These are phyloP conservation scores for Anguilla anguilla DNA, from an alignment of 2,797 vertebrate species.

Conservation along the genomic window DNA sequence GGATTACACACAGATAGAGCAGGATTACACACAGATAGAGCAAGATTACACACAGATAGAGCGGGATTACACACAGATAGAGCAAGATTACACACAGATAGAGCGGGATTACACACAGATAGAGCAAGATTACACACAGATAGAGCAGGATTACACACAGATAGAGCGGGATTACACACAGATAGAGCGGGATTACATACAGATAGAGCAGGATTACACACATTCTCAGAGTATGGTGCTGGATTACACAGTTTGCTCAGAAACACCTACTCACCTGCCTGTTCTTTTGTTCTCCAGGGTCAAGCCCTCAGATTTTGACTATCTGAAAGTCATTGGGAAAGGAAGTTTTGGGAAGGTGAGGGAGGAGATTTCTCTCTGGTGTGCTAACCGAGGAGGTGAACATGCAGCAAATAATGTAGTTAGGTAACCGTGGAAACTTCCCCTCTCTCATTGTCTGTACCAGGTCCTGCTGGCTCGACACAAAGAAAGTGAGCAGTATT, in stretches of 20 bases:
- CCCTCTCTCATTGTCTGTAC: background rate
- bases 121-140: no score
- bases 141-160: no score
- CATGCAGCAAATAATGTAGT: background rate
- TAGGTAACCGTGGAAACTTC: slow-evolving; percentile 2
- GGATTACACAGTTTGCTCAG: background rate
- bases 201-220: no score
- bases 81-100: no score
- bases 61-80: no score
- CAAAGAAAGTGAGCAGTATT: slow-evolving; percentile 74
- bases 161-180: no score
- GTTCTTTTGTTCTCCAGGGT: slow-evolving; percentile 57
- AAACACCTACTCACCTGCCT: slow-evolving; percentile 10
- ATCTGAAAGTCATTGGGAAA: slow-evolving; percentile 80
- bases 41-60: no score
- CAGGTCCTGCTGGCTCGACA: slow-evolving; percentile 79
- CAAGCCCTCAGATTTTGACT: slow-evolving; percentile 79
- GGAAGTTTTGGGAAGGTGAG: slow-evolving; percentile 81
- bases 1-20: no score
- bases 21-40: no score
- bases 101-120: no score
- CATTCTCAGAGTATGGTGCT: background rate
- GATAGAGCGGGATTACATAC: no score
- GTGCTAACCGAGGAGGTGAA: fast-evolving
- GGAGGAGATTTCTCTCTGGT: background rate